Evolutionary conservation across 2,888 invertebrate species (phyloP).

Genomic region (Folsomia candida): DNA sequence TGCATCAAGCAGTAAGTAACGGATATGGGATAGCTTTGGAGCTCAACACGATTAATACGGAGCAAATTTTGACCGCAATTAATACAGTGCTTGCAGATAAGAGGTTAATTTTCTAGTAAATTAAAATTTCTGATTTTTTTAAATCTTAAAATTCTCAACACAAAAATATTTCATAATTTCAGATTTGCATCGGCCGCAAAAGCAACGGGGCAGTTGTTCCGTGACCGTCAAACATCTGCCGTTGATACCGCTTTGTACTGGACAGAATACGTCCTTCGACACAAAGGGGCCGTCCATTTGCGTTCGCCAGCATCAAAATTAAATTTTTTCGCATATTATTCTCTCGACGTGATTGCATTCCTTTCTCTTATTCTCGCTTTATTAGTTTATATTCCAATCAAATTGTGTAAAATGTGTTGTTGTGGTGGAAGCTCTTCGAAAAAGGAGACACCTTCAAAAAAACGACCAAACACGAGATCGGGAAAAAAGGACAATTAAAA

Average conservation of each 20-base stretch:
- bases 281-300: conserved; percentile 48
- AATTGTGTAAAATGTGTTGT: neutral
- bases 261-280: conserved; percentile 49
- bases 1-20: conserved; percentile 55
- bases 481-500: neutral
- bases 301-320: conserved; percentile 26
- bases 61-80: conserved; percentile 6
- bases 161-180: no score
- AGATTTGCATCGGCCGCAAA: neutral
- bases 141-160: no score
- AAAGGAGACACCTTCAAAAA: neutral
- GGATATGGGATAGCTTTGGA: conserved; percentile 20
- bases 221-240: conserved; percentile 51
- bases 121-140: neutral
- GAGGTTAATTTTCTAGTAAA: conserved; percentile 1
- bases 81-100: conserved; percentile 5
- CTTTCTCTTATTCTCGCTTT: neutral
- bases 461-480: neutral
- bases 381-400: neutral
- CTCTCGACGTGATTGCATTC: conserved; percentile 26
- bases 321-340: conserved; percentile 27
- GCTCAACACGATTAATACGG: conserved; percentile 5
- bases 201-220: conserved; percentile 8
- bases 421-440: neutral
- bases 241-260: conserved; percentile 51